Conservation (phyloP, 1,140 invertebrate species). For the Eubasilissa regina region DNA sequence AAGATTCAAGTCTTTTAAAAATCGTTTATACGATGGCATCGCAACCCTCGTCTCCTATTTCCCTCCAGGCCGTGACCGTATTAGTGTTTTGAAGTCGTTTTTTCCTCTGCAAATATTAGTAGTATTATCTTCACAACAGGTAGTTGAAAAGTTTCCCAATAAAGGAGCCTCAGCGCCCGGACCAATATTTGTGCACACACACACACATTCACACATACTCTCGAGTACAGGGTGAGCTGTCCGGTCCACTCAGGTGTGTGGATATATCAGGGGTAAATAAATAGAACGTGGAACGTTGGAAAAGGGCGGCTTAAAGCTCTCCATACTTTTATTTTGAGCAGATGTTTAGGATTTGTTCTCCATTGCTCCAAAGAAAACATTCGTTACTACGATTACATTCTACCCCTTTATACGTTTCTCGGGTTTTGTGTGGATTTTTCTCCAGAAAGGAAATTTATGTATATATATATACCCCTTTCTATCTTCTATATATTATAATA, state of each 20-base stretch:
- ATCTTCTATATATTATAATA: no score
- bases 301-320: slow-evolving; percentile 26
- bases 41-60: not conserved
- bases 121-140: slow-evolving; percentile 34
- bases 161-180: slow-evolving; percentile 52
- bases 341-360: slow-evolving; percentile 27
- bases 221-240: not conserved
- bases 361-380: slow-evolving; percentile 15
- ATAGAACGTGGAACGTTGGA: slow-evolving; percentile 28
- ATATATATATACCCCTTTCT: not conserved
- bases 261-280: slow-evolving; percentile 44
- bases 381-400: slow-evolving; percentile 23
- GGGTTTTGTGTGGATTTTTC: not conserved
- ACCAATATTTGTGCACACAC: slow-evolving; percentile 56
- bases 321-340: slow-evolving; percentile 41
- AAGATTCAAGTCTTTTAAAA: no score
- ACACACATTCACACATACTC: slow-evolving; percentile 25
- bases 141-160: slow-evolving; percentile 54
- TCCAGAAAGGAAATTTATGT: no score
- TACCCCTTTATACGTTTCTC: not conserved
- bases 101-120: slow-evolving; percentile 26
- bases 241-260: not conserved
- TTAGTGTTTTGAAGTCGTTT: slow-evolving; percentile 12
- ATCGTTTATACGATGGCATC: not conserved
- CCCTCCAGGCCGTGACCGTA: not conserved